Evolutionary conservation across 2,113 vertebrate genomes (phyloP).

Genomic region (Alligator sinensis): DNA sequence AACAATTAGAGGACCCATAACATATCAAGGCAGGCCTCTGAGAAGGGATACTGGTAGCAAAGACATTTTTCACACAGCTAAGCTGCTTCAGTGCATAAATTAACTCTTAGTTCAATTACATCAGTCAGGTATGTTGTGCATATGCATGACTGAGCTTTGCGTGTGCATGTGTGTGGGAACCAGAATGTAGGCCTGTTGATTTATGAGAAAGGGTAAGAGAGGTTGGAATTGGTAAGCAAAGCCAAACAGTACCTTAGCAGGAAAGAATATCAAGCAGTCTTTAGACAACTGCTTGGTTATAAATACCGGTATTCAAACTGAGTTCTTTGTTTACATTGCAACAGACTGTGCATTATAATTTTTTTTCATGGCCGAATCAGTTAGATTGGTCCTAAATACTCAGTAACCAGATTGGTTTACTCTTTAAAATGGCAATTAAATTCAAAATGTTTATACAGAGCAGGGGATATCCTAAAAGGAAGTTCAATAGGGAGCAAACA

Average conservation of each 20-base stretch:
- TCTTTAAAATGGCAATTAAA: not conserved
- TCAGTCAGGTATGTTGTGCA: constrained; percentile 24
- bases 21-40: not conserved
- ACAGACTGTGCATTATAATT: not conserved
- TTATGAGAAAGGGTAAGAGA: constrained; percentile 45
- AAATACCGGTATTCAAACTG: not conserved
- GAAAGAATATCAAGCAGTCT: not conserved
- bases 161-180: not conserved
- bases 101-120: constrained; percentile 40
- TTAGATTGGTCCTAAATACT: not conserved
- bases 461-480: not conserved
- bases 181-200: not conserved
- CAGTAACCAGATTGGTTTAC: not conserved
- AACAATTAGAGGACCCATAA: constrained; percentile 78
- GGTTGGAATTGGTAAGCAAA: constrained; percentile 48
- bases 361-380: not conserved
- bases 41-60: constrained; percentile 43
- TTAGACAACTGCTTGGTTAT: not conserved
- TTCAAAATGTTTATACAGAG: not conserved
- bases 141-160: constrained; percentile 35
- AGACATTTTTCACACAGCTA: constrained; percentile 78
- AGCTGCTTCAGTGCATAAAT: constrained; percentile 63
- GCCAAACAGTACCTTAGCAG: constrained; percentile 6
- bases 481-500: not conserved
- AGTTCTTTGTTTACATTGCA: not conserved